Evolutionary conservation across 2,113 vertebrate genomes (phyloP), one percentile per base, ranked within the genome.

Genomic region (Oplegnathus fasciatus): DNA sequence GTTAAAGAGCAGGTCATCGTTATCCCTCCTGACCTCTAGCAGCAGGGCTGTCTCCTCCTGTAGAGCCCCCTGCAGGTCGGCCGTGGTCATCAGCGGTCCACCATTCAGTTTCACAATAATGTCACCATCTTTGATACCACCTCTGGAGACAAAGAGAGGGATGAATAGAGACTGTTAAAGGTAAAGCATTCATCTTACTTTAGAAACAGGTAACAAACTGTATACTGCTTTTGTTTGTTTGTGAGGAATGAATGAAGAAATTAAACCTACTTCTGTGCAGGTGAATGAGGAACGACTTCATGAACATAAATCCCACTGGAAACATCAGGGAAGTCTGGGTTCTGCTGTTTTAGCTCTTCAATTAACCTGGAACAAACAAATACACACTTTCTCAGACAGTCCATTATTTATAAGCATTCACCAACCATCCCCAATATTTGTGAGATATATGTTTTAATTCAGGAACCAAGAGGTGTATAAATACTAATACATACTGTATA

Each of bases 101-200:
- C 97, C 97, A 15, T 98, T 98, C 84, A 99, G 97, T 87, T 98
- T 98, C 58, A 98, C 97, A 4, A 98, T 97, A 68, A 99, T 96
- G 90, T 98, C 98, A 0, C 98, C 97, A 10, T 96, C 96, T 84
- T 96, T 95, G 89, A 99, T 97, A 20, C 98, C 98, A 7, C 97
- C 97, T 86, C 98, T 99, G 94, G 20, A 65, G 57, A 80, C 72
- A 70, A 18, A 58, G 18, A 68, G 10, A 52, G 22, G 24, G 28
- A n/a, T 14, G 8, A 60, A 26, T 1, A 76, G 18, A 52, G 22
- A 28, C 3, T 3, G 8, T 79, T 57, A 13, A 3, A 24, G 0
- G 13, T 30, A 24, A 58, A 30, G 17, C 15, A 48, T 64, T 50
- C 0, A 22, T 42, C 50, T n/a, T 18, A 66, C 10, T 26, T 9